phyloP scores from a whole-genome alignment of 2,797 vertebrate genomes.

The Chaetodon trifasciatus region DNA sequence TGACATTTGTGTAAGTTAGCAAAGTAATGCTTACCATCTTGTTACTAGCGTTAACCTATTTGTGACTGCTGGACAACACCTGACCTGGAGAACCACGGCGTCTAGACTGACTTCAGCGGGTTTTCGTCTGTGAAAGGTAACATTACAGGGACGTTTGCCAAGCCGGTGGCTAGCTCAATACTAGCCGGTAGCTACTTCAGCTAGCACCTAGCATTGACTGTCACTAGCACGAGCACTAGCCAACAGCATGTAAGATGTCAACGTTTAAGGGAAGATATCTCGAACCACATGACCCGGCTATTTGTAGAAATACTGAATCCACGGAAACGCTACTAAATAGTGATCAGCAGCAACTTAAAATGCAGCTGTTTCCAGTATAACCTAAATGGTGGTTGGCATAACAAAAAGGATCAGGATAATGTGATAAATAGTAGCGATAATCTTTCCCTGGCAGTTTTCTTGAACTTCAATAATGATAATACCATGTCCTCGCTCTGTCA shows the following conservation, averaged over 20 bases:
- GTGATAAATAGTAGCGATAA: neutral
- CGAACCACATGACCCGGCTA: neutral
- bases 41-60: neutral
- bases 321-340: neutral
- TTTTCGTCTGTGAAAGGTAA: constrained; percentile 25
- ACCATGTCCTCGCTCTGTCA: neutral
- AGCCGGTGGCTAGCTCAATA: constrained; percentile 34
- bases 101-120: neutral
- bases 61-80: neutral
- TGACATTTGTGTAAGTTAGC: constrained; percentile 79
- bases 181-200: constrained; percentile 34
- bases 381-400: neutral
- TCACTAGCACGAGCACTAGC: neutral
- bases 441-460: neutral
- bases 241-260: constrained; percentile 13
- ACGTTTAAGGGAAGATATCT: neutral
- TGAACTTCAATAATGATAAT: neutral
- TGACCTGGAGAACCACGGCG: neutral
- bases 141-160: neutral
- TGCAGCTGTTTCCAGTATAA: neutral
- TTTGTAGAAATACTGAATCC: neutral
- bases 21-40: neutral
- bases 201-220: constrained; percentile 20
- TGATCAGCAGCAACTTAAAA: neutral
- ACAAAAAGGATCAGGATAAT: neutral